Conservation (phyloP, 2,113 vertebrate genomes). For the Pedetes capensis region DNA sequence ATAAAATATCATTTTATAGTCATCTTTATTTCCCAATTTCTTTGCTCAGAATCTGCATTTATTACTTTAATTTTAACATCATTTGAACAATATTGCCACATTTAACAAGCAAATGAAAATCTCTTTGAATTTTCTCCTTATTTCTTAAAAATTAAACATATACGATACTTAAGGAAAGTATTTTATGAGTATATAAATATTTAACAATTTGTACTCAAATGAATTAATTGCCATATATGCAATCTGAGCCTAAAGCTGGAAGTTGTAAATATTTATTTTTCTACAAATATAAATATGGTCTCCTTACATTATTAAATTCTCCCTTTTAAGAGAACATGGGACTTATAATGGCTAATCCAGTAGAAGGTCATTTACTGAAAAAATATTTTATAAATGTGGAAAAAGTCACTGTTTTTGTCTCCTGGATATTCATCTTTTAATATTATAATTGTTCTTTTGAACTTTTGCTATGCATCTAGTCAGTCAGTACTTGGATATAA, state of each 20-base stretch:
- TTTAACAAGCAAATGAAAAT: conserved; percentile 72
- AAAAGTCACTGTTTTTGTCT: not conserved
- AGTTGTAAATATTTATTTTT: conserved; percentile 50
- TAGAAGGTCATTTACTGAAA: conserved; percentile 3
- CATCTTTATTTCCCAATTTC: conserved; percentile 65
- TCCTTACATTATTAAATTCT: not conserved
- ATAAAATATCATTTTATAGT: conserved; percentile 69
- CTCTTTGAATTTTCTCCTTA: conserved; percentile 64
- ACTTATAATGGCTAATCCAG: not conserved
- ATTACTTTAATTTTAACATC: conserved; percentile 69
- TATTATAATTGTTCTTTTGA: conserved; percentile 36
- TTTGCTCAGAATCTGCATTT: conserved; percentile 59
- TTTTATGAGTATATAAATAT: conserved; percentile 44
- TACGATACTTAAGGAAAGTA: not conserved
- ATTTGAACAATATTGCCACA: conserved; percentile 67
- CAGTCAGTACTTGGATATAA: not conserved
- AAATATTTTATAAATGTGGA: not conserved
- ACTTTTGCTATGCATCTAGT: not conserved
- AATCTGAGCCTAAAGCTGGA: not conserved
- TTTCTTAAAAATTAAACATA: conserved; percentile 61
- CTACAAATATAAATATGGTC: conserved; percentile 18
- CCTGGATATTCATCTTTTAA: not conserved
- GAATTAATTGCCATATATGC: not conserved
- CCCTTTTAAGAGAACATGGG: conserved; percentile 10
- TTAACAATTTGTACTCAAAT: conserved; percentile 19